Conservation (phyloP, 2,888 invertebrate genomes). For the Rutpela maculata region DNA sequence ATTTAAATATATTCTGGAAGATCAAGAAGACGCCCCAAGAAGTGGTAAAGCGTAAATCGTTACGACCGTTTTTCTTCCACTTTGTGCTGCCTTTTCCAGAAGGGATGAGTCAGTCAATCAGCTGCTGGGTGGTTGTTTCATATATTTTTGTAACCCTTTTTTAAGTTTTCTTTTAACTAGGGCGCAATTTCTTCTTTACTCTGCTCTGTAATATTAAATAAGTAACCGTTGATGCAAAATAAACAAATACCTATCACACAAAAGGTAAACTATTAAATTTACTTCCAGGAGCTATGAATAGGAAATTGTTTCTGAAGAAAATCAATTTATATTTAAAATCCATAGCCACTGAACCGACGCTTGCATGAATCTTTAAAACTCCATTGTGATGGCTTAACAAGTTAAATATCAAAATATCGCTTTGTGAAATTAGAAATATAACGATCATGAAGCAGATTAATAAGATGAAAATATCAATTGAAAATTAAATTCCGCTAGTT, state of each 20-base stretch:
- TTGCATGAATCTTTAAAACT: background rate
- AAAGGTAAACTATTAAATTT: background rate
- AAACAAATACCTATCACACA: too few species aligned
- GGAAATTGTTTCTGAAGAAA: constrained; percentile 1
- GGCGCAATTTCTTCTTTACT: too few species aligned
- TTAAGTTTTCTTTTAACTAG: too few species aligned
- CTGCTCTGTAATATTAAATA: too few species aligned
- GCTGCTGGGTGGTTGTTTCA: too few species aligned
- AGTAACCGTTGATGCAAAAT: too few species aligned
- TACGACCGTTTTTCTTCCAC: too few species aligned
- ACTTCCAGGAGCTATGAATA: constrained; percentile 1
- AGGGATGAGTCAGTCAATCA: too few species aligned
- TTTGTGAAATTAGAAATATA: background rate
- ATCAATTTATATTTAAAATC: constrained; percentile 1
- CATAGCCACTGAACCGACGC: background rate
- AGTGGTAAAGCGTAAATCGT: background rate
- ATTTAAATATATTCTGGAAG: background rate
- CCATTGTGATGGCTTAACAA: background rate
- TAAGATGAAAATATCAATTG: background rate
- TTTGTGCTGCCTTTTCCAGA: too few species aligned
- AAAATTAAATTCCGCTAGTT: constrained; percentile 1
- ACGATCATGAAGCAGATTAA: background rate
- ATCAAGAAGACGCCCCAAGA: background rate
- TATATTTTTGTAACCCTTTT: too few species aligned
- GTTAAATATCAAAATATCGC: background rate